Evolutionary conservation across 2,888 invertebrate species (phyloP).

Genomic region (Cerceris rybyensis): DNA sequence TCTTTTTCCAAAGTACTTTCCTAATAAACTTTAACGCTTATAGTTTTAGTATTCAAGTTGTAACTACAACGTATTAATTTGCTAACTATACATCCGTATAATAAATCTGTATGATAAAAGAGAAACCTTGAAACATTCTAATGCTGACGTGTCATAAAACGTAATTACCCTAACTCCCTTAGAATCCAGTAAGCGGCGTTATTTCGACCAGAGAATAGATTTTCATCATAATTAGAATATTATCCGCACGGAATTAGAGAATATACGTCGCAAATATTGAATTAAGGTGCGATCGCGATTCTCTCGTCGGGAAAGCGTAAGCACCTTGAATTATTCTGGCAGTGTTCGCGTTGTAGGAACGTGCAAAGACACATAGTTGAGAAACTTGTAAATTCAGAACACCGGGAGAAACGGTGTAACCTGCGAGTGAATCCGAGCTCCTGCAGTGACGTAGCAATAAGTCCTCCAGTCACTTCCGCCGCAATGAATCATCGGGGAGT

Average conservation of each 20-base stretch:
- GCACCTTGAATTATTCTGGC: neutral
- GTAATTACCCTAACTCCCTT: too few species aligned
- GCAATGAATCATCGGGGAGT: constrained; percentile 33
- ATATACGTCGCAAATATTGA: neutral
- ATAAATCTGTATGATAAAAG: too few species aligned
- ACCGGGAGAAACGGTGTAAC: constrained; percentile 31
- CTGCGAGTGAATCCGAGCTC: constrained; percentile 15
- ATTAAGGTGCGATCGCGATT: constrained; percentile 8
- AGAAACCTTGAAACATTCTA: too few species aligned
- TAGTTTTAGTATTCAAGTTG: too few species aligned
- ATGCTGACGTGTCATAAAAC: too few species aligned
- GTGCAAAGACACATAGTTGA: constrained; percentile 15
- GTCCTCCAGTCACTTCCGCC: constrained; percentile 21
- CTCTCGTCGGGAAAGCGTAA: neutral
- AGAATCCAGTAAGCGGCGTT: too few species aligned
- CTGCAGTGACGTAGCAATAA: constrained; percentile 21
- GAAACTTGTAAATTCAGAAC: constrained; percentile 26
- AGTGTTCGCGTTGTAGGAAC: constrained; percentile 11
- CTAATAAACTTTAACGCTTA: too few species aligned
- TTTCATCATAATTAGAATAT: neutral
- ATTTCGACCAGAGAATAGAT: neutral
- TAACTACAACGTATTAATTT: too few species aligned
- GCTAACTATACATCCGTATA: too few species aligned
- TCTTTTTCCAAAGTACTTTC: too few species aligned
- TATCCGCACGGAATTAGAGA: neutral